A percentile compares a stretch with the other conserved stretches of the same genome.
Conservation (phyloP, 53 echinoderm and acorn worm genomes). For the Henricia sp. region DNA sequence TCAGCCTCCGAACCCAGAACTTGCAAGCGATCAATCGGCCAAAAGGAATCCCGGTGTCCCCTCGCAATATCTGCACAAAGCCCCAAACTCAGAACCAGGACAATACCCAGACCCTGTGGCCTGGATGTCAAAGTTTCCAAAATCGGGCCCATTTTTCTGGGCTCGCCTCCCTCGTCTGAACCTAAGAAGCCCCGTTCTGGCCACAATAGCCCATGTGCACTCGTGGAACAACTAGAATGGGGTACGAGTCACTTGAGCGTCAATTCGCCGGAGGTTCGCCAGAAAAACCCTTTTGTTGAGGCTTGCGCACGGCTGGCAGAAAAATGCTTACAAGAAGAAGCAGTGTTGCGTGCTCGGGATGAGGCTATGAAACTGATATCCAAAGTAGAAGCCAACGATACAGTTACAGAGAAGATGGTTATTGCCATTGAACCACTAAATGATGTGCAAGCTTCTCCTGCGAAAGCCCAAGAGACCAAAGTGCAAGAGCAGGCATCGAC, state of each 20-base stretch:
- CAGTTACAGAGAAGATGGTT: no score
- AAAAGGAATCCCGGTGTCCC: conserved; percentile 19
- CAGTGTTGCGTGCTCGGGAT: conserved; percentile 4
- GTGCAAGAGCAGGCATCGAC: neutral
- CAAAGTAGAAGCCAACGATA: no score
- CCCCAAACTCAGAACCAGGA: conserved; percentile 46
- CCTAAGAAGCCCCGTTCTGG: conserved; percentile 90
- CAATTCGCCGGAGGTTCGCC: conserved; percentile 94
- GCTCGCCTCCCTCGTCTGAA: conserved; percentile 70
- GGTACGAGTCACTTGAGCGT: conserved; percentile 95
- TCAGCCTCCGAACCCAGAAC: conserved; percentile 31
- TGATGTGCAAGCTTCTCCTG: no score
- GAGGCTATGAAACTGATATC: conserved; percentile 26
- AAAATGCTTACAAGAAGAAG: conserved; percentile 30
- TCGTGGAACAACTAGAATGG: conserved; percentile 81
- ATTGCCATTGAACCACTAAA: neutral
- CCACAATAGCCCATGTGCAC: conserved; percentile 75
- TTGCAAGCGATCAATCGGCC: conserved; percentile 60
- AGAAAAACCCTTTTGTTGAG: conserved; percentile 91
- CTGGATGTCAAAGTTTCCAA: conserved; percentile 85
- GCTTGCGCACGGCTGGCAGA: conserved; percentile 89
- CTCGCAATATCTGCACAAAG: conserved; percentile 3
- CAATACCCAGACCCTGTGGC: conserved; percentile 83
- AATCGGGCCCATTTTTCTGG: conserved; percentile 83
- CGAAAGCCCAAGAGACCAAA: conserved; percentile 13